Conservation (phyloP, 2,797 vertebrate genomes). For the Pseudomugil tenellus region DNA sequence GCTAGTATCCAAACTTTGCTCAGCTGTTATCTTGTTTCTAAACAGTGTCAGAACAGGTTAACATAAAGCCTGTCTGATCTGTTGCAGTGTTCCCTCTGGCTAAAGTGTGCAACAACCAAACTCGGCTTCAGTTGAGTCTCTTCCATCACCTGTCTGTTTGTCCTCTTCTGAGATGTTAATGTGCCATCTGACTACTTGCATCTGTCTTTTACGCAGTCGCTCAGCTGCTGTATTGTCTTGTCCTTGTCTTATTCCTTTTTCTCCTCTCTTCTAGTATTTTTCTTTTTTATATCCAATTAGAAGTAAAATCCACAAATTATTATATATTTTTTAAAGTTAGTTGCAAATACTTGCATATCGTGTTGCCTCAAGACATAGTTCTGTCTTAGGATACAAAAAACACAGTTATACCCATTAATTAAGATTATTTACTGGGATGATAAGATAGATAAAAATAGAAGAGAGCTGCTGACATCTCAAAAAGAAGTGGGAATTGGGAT, state of each 20-base stretch:
- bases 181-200: conserved; percentile 33
- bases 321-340: not conserved
- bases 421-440: not conserved
- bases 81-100: conserved; percentile 44
- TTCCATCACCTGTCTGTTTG: conserved; percentile 46
- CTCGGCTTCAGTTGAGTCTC: conserved; percentile 30
- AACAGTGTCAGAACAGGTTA: conserved; percentile 61
- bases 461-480: not conserved
- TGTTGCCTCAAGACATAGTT: not conserved
- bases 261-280: not conserved
- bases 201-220: conserved; percentile 27
- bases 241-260: conserved; percentile 7
- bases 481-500: not conserved
- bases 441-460: not conserved
- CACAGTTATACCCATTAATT: not conserved
- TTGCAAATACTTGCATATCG: not conserved
- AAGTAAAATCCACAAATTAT: not conserved
- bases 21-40: conserved; percentile 45
- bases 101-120: conserved; percentile 35
- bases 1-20: conserved; percentile 29
- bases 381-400: not conserved
- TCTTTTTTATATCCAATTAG: not conserved
- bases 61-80: conserved; percentile 44
- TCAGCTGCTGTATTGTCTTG: conserved; percentile 1
- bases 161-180: conserved; percentile 41